Evolutionary conservation across 2,797 vertebrate genomes (phyloP).

Genomic region (Threskiornis aethiopicus): DNA sequence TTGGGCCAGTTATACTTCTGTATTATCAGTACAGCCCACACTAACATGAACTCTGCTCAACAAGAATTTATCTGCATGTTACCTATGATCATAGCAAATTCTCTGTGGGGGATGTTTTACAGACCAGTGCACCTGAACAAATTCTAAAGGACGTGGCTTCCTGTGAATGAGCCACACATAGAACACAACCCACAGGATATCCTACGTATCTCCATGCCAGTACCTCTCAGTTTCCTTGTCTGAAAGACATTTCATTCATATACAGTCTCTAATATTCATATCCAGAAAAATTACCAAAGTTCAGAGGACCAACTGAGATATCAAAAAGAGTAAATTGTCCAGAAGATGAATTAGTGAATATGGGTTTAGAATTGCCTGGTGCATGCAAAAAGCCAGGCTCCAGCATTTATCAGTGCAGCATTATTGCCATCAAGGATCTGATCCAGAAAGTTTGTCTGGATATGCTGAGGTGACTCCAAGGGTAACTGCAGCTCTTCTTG

Average conservation of each 20-base stretch:
- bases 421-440: neutral
- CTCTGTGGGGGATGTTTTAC: neutral
- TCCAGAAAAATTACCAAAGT: neutral
- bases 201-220: neutral
- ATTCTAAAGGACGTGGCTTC: neutral
- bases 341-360: neutral
- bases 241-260: neutral
- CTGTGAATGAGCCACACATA: neutral
- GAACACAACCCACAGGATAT: neutral
- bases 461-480: neutral
- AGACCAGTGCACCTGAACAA: neutral
- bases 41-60: neutral
- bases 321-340: neutral
- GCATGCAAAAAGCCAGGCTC: constrained; percentile 30
- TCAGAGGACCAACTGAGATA: neutral
- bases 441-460: neutral
- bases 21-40: neutral
- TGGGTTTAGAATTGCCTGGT: neutral
- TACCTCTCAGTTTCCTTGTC: neutral
- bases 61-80: neutral
- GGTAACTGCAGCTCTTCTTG: neutral
- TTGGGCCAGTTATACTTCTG: neutral
- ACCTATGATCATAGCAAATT: neutral
- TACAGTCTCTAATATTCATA: neutral
- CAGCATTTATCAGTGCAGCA: neutral